Evolutionary conservation across 2,888 invertebrate genomes (phyloP).

Genomic region (Drosophila lutescens): DNA sequence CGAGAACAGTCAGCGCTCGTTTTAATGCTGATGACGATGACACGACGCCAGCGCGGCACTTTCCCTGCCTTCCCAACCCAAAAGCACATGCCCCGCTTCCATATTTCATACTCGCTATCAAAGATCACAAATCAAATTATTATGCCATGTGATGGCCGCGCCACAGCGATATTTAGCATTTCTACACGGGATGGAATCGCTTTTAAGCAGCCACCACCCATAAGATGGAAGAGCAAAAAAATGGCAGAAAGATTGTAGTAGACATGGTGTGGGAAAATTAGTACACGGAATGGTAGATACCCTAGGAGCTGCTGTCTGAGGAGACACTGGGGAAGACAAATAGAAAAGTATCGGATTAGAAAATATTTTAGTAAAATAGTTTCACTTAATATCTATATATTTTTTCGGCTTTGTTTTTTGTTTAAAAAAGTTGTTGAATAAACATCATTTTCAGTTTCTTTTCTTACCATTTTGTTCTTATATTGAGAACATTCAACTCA

Average conservation of each 20-base stretch:
- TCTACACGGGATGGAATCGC: constrained; percentile 3
- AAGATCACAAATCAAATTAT: constrained; percentile 84
- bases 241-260: neutral
- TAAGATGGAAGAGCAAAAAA: constrained; percentile 8
- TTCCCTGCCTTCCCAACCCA: constrained; percentile 16
- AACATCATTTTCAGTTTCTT: too few species aligned
- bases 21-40: constrained; percentile 78
- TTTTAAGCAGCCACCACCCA: constrained; percentile 44
- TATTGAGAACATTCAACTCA: too few species aligned
- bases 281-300: neutral
- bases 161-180: constrained; percentile 31
- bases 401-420: too few species aligned
- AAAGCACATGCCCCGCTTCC: constrained; percentile 56
- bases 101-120: constrained; percentile 83
- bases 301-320: neutral
- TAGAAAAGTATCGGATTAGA: neutral
- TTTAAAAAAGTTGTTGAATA: too few species aligned
- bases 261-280: neutral
- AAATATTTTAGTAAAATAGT: neutral
- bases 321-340: too few species aligned
- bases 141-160: constrained; percentile 79
- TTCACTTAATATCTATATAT: too few species aligned
- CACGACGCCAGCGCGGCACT: constrained; percentile 46
- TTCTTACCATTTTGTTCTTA: too few species aligned
- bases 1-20: constrained; percentile 53